Evolutionary conservation across 1,140 invertebrate species (phyloP).

Genomic region (Lasaia peninsularis): DNA sequence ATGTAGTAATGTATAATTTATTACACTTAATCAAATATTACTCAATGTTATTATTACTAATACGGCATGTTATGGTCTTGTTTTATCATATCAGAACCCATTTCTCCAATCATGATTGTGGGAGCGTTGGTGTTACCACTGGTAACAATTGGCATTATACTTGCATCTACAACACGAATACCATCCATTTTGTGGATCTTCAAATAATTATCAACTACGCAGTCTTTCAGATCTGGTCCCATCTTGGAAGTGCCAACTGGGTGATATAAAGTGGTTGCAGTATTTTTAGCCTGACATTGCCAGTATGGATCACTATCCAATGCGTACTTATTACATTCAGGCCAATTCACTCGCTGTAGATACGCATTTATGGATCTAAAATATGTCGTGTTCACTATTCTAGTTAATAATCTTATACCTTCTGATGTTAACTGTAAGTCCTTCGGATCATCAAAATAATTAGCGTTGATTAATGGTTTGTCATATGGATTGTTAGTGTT

Average conservation of each 20-base stretch:
- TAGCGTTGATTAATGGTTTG: conserved; percentile 87
- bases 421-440: conserved; percentile 82
- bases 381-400: conserved; percentile 59
- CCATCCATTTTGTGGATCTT: conserved; percentile 81
- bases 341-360: conserved; percentile 59
- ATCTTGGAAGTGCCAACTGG: conserved; percentile 84
- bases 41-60: no score
- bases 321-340: conserved; percentile 53
- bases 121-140: conserved; percentile 87
- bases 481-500: conserved; percentile 63
- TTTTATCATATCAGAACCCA: conserved; percentile 85
- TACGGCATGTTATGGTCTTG: no score
- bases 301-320: conserved; percentile 80
- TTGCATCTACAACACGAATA: conserved; percentile 86
- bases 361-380: conserved; percentile 60
- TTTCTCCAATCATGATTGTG: conserved; percentile 87
- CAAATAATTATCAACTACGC: conserved; percentile 83
- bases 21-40: no score
- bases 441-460: conserved; percentile 84
- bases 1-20: no score
- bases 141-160: conserved; percentile 85
- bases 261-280: conserved; percentile 44
- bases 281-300: conserved; percentile 76
- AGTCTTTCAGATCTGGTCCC: conserved; percentile 78
- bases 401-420: conserved; percentile 68